Base-by-base conservation (phyloP, 1,140 invertebrate genomes). In the Drosophila asahinai region DNA sequence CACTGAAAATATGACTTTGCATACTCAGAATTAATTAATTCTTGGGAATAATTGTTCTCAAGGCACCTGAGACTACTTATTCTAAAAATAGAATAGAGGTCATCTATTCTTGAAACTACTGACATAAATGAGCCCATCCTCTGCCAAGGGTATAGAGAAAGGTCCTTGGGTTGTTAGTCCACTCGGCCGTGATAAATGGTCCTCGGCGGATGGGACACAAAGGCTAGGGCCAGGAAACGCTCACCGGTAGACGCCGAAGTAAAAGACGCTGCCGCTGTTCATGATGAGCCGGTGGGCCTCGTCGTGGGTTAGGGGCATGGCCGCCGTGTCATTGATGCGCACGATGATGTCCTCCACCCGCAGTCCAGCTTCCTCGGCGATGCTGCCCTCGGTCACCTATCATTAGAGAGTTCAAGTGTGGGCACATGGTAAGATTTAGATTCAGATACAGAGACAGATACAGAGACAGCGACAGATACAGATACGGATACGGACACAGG, bases 281-380 rank as follows among this genome's bases (percentile, higher is more conserved):
- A 95, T 91, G 49, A 98, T 96, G 33, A 95, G 93, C 75, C 97
- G 95, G 84, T 97, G 96, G 11, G 97, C 97, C 89, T 97, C 96
- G 63, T 96, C 95, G 83, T 98, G 97, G 27, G 95, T 95, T 68
- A 98, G 92, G 61, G 93, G 92, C 49, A 94, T 94, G 15, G 96
- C 95, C 49, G 95, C 93, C 51, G 94, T 93, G 77, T 95, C 96
- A 83, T 97, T 96, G 54, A 99, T 95, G 92, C 95, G 95, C 40
- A 97, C 94, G 70, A 98, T 94, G 66, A 96, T 94, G 93, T 98
- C 98, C 47, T 97, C 97, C 55, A 96, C 95, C 86, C 95, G 95
- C 49, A 99, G 93, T 36, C 97, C 97, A 86, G 96, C 96, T 82
- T 95, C 94, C 89, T 97, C 96, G 14, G 97, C 97, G 48, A 98